These are phyloP conservation scores for Oreocharis arfaki DNA, from an alignment of 2,113 vertebrate species.

Conservation along the genomic window DNA sequence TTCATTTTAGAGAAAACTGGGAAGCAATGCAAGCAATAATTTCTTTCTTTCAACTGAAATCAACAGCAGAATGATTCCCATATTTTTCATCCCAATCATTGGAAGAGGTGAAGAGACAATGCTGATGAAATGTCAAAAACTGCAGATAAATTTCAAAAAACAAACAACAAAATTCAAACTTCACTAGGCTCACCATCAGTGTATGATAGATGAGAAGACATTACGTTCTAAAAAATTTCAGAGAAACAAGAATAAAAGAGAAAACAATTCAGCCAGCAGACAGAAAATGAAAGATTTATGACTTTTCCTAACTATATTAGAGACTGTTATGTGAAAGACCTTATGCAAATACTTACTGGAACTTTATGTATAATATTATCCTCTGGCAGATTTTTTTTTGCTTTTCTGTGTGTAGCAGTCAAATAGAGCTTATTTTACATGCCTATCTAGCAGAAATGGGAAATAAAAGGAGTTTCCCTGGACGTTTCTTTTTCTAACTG, in stretches of 20 bases:
- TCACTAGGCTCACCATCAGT: neutral
- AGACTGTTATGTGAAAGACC: neutral
- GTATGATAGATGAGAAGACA: neutral
- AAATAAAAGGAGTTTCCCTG: neutral
- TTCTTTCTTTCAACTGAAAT: neutral
- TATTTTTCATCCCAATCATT: neutral
- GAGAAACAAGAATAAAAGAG: neutral
- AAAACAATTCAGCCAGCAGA: neutral
- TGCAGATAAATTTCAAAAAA: neutral
- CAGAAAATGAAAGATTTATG: constrained; percentile 5
- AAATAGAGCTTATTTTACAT: neutral
- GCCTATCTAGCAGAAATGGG: neutral
- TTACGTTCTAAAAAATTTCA: neutral
- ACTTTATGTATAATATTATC: neutral
- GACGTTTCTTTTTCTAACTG: neutral
- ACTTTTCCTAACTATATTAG: neutral
- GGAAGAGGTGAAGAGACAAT: neutral
- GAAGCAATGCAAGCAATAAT: neutral
- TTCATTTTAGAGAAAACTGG: neutral
- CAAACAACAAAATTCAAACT: neutral
- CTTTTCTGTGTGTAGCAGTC: neutral
- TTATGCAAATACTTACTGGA: constrained; percentile 33
- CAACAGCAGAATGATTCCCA: neutral
- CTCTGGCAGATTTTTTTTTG: neutral
- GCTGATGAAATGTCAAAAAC: neutral